Percentiles rank a stretch among this genome's conserved stretches.
These are phyloP conservation scores for Pyrocoelia pectoralis DNA, from an alignment of 2,888 invertebrate species.

Conservation along the genomic window DNA sequence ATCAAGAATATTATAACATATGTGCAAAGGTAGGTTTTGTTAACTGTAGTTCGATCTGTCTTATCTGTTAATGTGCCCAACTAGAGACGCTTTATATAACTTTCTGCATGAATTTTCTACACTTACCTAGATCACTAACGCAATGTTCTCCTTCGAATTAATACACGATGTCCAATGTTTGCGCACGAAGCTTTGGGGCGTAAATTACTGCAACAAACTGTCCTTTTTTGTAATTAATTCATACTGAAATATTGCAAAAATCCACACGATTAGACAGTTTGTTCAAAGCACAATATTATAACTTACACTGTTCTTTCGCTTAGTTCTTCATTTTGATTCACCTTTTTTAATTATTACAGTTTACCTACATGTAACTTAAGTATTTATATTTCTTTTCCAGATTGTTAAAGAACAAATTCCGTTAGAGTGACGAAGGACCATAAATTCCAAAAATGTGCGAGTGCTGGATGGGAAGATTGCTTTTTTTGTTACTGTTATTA, in stretches of 20 bases:
- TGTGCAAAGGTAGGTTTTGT: slow-evolving; percentile 80
- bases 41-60: slow-evolving; percentile 34
- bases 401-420: slow-evolving; percentile 78
- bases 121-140: no score
- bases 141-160: no score
- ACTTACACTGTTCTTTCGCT: no score
- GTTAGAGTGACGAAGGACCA: slow-evolving; percentile 64
- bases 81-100: slow-evolving; percentile 9
- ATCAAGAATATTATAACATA: slow-evolving; percentile 83
- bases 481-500: background rate
- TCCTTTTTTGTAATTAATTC: no score
- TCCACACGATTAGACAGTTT: no score
- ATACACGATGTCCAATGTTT: no score
- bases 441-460: background rate
- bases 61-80: slow-evolving; percentile 53
- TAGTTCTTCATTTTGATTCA: slow-evolving; percentile 7
- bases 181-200: no score
- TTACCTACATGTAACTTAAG: no score
- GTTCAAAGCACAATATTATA: no score
- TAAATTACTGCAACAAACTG: no score
- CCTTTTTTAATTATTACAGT: background rate
- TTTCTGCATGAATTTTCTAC: slow-evolving; percentile 14
- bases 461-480: background rate
- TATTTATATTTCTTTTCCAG: slow-evolving; percentile 62
- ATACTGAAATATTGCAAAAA: no score